These are phyloP conservation scores for Papilio polytes DNA, from an alignment of 1,140 invertebrate genomes.

Conservation along the genomic window DNA sequence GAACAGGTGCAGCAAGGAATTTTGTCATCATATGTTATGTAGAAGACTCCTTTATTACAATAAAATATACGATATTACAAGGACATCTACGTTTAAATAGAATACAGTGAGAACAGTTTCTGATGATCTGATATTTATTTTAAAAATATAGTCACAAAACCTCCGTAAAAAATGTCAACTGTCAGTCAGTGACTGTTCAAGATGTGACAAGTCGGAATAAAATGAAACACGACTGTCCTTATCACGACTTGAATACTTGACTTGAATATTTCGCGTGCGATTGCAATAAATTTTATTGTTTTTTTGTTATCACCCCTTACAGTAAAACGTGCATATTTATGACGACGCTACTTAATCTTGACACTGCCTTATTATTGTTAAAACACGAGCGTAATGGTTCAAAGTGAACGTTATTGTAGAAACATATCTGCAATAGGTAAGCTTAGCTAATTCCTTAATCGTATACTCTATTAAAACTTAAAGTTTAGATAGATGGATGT, in stretches of 20 bases:
- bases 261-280: conserved; percentile 30
- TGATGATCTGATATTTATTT: not conserved
- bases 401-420: not conserved
- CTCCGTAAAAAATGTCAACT: not conserved
- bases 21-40: not conserved
- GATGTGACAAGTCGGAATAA: not conserved
- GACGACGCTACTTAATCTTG: not conserved
- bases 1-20: not conserved
- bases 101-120: no score
- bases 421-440: not conserved
- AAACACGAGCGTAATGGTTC: conserved; percentile 1
- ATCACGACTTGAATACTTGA: conserved; percentile 25
- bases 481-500: no score
- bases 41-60: not conserved
- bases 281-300: conserved; percentile 29
- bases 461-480: no score
- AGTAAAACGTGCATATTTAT: not conserved
- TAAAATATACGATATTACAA: no score
- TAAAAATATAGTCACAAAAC: not conserved
- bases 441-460: not conserved
- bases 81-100: no score
- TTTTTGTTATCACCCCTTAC: conserved; percentile 21
- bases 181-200: not conserved
- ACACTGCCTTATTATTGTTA: not conserved
- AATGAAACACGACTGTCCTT: conserved; percentile 14